These are phyloP conservation scores for Nicator chloris DNA, from an alignment of 2,113 vertebrate genomes.

Conservation along the genomic window DNA sequence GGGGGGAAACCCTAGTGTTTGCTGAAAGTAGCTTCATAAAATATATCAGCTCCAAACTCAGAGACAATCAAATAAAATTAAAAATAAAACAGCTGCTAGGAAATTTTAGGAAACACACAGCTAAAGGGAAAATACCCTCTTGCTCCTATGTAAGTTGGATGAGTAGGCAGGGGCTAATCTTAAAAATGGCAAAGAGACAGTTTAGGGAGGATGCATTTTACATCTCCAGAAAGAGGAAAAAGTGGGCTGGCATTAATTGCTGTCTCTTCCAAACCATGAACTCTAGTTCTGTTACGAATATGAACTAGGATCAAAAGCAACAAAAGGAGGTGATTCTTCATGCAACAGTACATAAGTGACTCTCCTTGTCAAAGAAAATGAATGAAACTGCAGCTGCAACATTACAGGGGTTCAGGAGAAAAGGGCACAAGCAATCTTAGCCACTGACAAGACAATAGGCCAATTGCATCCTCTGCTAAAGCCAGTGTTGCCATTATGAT, in stretches of 20 bases:
- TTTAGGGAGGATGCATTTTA: neutral
- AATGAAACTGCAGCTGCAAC: neutral
- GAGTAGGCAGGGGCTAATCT: neutral
- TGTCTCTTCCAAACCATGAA: neutral
- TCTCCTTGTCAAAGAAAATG: neutral
- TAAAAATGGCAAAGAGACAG: neutral
- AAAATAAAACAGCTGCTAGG: neutral
- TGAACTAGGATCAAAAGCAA: neutral
- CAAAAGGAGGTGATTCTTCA: neutral
- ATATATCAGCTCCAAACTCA: neutral
- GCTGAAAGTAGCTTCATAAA: neutral
- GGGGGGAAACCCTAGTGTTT: neutral
- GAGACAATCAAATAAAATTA: neutral
- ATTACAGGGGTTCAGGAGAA: neutral
- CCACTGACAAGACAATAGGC: neutral
- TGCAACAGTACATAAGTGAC: neutral
- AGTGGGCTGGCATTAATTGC: neutral
- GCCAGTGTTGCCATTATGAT: no score
- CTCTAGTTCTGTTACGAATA: neutral
- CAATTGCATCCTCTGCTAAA: neutral
- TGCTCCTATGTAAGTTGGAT: neutral
- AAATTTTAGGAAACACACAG: neutral
- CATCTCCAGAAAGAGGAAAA: neutral
- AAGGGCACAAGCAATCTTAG: neutral
- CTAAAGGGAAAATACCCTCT: neutral